Evolutionary conservation across 2,797 vertebrate species (phyloP), one percentile per base, ranked within the genome.

Genomic region (Notolepis coatsorum): DNA sequence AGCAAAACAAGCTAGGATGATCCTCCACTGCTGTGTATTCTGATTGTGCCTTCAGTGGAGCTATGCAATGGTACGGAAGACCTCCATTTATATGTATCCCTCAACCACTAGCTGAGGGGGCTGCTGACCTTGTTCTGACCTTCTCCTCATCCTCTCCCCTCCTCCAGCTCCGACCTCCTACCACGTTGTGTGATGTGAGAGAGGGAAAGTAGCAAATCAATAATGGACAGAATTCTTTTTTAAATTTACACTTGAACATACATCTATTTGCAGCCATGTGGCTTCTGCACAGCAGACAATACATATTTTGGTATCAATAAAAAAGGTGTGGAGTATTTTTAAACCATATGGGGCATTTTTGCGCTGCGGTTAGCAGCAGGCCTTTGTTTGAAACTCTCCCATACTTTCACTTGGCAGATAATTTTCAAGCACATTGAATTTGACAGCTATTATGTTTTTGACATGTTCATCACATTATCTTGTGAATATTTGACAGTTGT

Each of bases 401-500:
- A 20, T 0, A 30, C 65, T 64, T 71, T 74, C 45, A 60, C 64
- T 24, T 27, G 20, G 18, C 51, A 65, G 51, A 65, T 0, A 39
- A 25, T 47, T 46, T 39, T 46, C 24, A 24, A 28, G 15, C 10
- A 47, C 15, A 46, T 15, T 13, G 17, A 24, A 30, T 59, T 51
- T 61, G 57, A 60, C 37, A 62, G 54, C 75, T 59, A 10, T 20
- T 33, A 7, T 20, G 54, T 48, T 20, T 45, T 20, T 45, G 47
- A 56, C 52, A 28, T 49, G 53, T 47, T 72, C 27, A 42, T 55
- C 55, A 74, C 37, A 72, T 60, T 68, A 61, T 12, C 41, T 39
- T 33, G 45, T 83, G 63, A 82, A 80, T 82, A 68, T 73, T 75
- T 65, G 24, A 84, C 58, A 37, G 60, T 42, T 56, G 58, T 45